phyloP scores from a whole-genome alignment of 2,797 vertebrate genomes.

The Melanotaenia maccullochi region DNA sequence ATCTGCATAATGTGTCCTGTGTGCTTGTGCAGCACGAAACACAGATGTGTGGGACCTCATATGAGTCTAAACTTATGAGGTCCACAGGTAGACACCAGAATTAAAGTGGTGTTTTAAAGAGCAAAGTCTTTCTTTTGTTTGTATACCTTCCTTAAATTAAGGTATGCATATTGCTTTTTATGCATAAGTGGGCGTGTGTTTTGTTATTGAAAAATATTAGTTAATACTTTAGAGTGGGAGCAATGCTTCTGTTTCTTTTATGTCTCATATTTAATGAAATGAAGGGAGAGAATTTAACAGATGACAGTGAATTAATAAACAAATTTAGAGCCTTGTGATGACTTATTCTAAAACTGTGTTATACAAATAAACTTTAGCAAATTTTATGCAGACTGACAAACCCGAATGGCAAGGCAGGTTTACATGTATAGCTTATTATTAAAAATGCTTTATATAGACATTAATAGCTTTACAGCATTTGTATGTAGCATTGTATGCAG shows the following conservation, averaged over 20 bases:
- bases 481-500: no score
- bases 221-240: not conserved
- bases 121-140: not conserved
- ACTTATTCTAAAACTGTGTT: not conserved
- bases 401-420: no score
- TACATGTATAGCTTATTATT: no score
- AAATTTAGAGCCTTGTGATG: not conserved
- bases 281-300: not conserved
- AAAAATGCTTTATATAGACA: no score
- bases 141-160: not conserved
- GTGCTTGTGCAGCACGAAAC: conserved; percentile 22
- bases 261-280: not conserved
- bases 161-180: not conserved
- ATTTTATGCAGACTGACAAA: no score
- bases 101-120: not conserved
- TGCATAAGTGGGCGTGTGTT: not conserved
- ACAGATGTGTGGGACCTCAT: conserved; percentile 30
- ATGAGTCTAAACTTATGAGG: conserved; percentile 10
- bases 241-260: not conserved
- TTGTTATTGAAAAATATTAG: not conserved
- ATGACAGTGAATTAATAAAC: not conserved
- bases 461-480: no score
- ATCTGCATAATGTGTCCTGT: conserved; percentile 46
- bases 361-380: not conserved
- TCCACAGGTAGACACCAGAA: conserved; percentile 18